A percentile compares a stretch with the other conserved stretches of the same genome.
These are phyloP conservation scores for Pogonocichla stellata DNA, from an alignment of 2,113 vertebrate species.

Conservation along the genomic window DNA sequence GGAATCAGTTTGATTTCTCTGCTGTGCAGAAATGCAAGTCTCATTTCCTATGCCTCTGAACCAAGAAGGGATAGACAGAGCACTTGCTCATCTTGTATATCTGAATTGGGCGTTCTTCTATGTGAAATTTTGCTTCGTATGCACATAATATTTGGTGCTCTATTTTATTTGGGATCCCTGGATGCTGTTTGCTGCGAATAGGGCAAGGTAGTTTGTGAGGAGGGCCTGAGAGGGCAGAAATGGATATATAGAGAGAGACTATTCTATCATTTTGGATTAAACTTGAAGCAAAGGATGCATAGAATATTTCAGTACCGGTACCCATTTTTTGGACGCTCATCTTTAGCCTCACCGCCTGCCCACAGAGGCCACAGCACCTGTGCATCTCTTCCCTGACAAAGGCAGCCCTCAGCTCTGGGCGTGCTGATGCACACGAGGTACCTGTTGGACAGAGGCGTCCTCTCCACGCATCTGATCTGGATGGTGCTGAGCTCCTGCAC, in stretches of 20 bases:
- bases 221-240: background rate
- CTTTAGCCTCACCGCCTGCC: background rate
- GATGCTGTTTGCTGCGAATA: background rate
- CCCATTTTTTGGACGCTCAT: background rate
- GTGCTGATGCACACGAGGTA: background rate
- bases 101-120: background rate
- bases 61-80: background rate
- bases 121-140: background rate
- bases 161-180: background rate
- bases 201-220: background rate
- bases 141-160: background rate
- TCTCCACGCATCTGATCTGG: conserved; percentile 88
- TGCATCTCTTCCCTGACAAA: background rate
- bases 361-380: background rate
- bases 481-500: conserved; percentile 96
- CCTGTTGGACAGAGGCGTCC: conserved; percentile 86
- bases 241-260: background rate
- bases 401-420: background rate
- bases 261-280: background rate
- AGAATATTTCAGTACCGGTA: background rate
- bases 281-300: background rate
- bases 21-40: background rate
- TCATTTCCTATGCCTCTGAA: background rate
- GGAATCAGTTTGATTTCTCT: background rate
- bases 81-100: rapidly evolving